Percentiles rank a stretch among this genome's conserved stretches.
These are phyloP conservation scores for Gambelia wislizenii DNA, from an alignment of 2,797 vertebrate genomes.

Conservation along the genomic window DNA sequence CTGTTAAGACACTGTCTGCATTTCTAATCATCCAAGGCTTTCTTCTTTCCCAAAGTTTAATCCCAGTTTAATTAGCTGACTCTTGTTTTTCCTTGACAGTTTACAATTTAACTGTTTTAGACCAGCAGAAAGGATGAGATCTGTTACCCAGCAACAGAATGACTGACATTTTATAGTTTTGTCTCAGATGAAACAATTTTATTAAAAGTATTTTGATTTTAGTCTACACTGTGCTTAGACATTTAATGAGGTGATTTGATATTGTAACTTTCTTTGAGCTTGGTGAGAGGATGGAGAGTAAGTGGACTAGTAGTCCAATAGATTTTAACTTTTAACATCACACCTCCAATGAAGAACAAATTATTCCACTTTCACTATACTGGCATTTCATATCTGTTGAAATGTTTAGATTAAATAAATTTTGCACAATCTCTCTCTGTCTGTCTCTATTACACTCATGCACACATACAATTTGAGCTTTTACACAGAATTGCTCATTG, in stretches of 20 bases:
- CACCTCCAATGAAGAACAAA: background rate
- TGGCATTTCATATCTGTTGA: background rate
- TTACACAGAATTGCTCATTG: background rate
- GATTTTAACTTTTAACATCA: background rate
- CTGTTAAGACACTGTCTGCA: constrained; percentile 13
- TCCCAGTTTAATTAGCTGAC: background rate
- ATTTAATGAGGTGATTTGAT: background rate
- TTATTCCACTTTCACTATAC: background rate
- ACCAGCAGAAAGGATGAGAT: background rate
- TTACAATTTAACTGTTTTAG: constrained; percentile 9
- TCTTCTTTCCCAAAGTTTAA: fast-evolving
- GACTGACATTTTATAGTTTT: background rate
- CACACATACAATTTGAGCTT: background rate
- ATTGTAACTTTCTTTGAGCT: background rate
- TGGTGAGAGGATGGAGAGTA: background rate
- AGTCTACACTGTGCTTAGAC: background rate
- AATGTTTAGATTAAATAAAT: background rate
- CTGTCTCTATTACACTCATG: background rate
- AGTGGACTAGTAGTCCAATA: background rate
- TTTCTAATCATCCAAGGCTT: constrained; percentile 26
- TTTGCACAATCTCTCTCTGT: background rate
- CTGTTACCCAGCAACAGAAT: background rate
- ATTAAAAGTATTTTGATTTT: background rate
- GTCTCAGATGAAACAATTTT: background rate
- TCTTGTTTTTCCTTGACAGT: background rate